Conservation (phyloP, 2,797 vertebrate genomes). For the Coregonus suidteri region DNA sequence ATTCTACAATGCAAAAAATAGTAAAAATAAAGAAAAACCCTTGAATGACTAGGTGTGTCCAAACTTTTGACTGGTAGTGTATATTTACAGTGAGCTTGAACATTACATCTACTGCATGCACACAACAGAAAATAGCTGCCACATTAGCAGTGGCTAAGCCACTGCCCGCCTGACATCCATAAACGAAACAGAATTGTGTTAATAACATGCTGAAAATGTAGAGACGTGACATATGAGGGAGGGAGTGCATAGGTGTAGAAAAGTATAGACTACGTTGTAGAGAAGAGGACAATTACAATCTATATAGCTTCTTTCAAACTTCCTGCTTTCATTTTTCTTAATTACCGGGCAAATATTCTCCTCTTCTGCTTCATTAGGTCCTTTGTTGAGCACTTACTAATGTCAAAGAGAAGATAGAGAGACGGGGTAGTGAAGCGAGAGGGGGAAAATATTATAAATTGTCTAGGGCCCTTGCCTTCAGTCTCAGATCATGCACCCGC, state of each 20-base stretch:
- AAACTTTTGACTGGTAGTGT: too few relatives aligned
- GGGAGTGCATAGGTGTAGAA: constrained; percentile 5
- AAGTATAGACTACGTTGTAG: constrained; percentile 58
- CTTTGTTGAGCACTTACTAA: constrained; percentile 78
- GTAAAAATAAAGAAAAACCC: too few relatives aligned
- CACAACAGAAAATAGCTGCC: constrained; percentile 12
- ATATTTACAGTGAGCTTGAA: too few relatives aligned
- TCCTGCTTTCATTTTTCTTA: constrained; percentile 79
- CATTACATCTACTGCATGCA: background rate
- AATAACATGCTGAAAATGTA: constrained; percentile 34
- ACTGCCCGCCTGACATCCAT: background rate
- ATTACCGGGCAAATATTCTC: constrained; percentile 73
- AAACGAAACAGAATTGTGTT: constrained; percentile 20
- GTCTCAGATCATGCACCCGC: constrained; percentile 36
- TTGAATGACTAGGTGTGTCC: too few relatives aligned
- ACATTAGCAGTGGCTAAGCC: background rate
- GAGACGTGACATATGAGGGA: constrained; percentile 38
- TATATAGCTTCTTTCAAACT: constrained; percentile 70
- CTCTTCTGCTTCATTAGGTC: constrained; percentile 78
- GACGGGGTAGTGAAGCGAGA: constrained; percentile 63
- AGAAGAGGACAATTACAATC: constrained; percentile 73
- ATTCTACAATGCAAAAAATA: too few relatives aligned
- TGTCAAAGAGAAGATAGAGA: constrained; percentile 76
- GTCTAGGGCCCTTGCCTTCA: constrained; percentile 54
- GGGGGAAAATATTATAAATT: constrained; percentile 50